Evolutionary conservation across 2,113 vertebrate species (phyloP), one percentile per base, ranked within the genome.

Genomic region (Aythya baeri): DNA sequence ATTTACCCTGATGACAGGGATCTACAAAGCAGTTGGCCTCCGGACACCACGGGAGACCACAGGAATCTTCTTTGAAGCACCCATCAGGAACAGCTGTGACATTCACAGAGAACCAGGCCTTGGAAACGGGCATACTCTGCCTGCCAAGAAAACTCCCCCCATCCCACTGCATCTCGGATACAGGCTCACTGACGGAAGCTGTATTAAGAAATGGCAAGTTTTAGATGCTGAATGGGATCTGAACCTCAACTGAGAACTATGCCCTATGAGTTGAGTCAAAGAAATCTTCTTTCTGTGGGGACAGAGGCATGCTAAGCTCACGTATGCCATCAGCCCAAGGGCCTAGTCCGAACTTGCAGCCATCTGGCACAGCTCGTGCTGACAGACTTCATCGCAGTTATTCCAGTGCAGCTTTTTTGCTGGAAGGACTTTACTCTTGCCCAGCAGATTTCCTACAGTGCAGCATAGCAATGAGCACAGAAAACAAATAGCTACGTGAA

Each of bases 331-430:
- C 70, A 78, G 66, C 61, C 63, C 1, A 1, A 82, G 85, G 43
- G 11, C 58, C 71, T 82, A 6, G 2, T 46, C 46, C 75, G 82
- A 77, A 72, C 38, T 63, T 32, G 11, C 46, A 87, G 62, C 71
- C 74, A 62, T 36, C 52, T 91, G 74, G 75, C 85, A 88, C 62
- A 89, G 74, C 41, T 80, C 20, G 46, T 0, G 3, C 41, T 50
- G 66, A 75, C 36, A 87, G 82, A 67, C 31, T 67, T 62, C 38
- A 52, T 80, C 59, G 46, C 66, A 75, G 41, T 34, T 68, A 44
- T 83, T 84, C 74, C 49, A 80, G 34, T 21, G 68, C 22, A 81
- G 44, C 14, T 95, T 63, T 87, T 84, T 38, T 78, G 50, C 70
- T 71, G 85, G 36, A 66, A 86, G 71, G 71, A 55, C 65, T 86